Evolutionary conservation across 1,140 invertebrate genomes (phyloP).

Genomic region (Rhizoglyphus robini): DNA sequence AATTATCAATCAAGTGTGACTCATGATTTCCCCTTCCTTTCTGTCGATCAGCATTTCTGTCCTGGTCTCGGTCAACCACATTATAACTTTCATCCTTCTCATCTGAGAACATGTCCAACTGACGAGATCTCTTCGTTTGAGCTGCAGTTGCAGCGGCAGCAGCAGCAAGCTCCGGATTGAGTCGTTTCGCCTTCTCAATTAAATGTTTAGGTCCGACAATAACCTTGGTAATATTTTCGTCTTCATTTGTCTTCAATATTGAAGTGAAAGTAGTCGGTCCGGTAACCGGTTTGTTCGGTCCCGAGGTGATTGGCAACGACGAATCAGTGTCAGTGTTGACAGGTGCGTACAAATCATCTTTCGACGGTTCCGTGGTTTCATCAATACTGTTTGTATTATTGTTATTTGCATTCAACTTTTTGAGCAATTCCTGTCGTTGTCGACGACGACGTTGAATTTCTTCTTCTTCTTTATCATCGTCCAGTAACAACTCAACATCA

Average conservation of each 20-base stretch:
- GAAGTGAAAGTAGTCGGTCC: neutral
- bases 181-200: constrained; percentile 40
- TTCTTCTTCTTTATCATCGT: constrained; percentile 74
- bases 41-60: constrained; percentile 96
- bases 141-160: neutral
- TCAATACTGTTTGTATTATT: neutral
- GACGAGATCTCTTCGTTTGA: constrained; percentile 63
- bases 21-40: constrained; percentile 78
- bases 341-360: constrained; percentile 4
- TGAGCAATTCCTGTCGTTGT: constrained; percentile 72
- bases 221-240: constrained; percentile 17
- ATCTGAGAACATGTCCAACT: constrained; percentile 57
- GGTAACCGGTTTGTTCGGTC: neutral
- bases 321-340: neutral
- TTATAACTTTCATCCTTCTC: constrained; percentile 45
- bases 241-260: constrained; percentile 13
- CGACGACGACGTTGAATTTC: constrained; percentile 80
- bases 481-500: constrained; percentile 51
- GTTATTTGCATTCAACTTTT: constrained; percentile 40
- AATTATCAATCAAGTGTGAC: constrained; percentile 72
- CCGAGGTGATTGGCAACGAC: neutral
- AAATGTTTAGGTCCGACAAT: constrained; percentile 7
- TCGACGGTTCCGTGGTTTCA: constrained; percentile 1
- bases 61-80: neutral
- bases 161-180: constrained; percentile 28